Evolutionary conservation across 2,888 invertebrate genomes (phyloP), one percentile per base, ranked within the genome.

Genomic region (Creontiades dilutus): DNA sequence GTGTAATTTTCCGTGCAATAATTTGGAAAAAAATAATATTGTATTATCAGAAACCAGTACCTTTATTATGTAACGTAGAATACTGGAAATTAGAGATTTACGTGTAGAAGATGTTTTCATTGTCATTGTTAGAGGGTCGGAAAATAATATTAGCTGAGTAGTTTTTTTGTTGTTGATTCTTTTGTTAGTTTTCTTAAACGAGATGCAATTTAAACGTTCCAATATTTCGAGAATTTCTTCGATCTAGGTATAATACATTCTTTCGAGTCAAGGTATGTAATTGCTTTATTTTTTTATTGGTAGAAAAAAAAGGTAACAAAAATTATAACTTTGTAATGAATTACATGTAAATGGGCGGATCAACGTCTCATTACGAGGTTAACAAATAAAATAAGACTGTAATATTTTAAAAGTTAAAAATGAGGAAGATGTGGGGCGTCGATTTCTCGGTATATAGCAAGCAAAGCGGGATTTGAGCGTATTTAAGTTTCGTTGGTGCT

Each of bases 1-100:
- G 82, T 82, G 47, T 82, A 82, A 82, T 48, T 52, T 52, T 82
- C 47, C 52, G 82, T 82, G 82, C 82, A 82, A 82, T 82, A 82
- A 82, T 5, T 82, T 82, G 82, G n/a, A 52, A 23, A 81, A 37
- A 47, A 52, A 19, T 0, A 82, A 52, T 82, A 82, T 47, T 52
- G 11, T 82, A 82, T 27, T 82, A 82, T 82, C 52, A 48, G 23
- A 52, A 82, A 82, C 7, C 47, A 19, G 5, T 82, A 37, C 37
- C 37, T 37, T 37, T 37, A 37, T 37, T 37, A 37, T 37, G 12
- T 82, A 82, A 27, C 14, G 82, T 82, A 82, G 82, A 52, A 23
- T 47, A 82, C 47, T 52, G 9, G 68, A 52, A 52, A 82, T 46
- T 82, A 82, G 82, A 48, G 48, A 19, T 82, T 13, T 82, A 82